Base-by-base conservation (phyloP, 2,113 vertebrate genomes). In the Burhinus oedicnemus region DNA sequence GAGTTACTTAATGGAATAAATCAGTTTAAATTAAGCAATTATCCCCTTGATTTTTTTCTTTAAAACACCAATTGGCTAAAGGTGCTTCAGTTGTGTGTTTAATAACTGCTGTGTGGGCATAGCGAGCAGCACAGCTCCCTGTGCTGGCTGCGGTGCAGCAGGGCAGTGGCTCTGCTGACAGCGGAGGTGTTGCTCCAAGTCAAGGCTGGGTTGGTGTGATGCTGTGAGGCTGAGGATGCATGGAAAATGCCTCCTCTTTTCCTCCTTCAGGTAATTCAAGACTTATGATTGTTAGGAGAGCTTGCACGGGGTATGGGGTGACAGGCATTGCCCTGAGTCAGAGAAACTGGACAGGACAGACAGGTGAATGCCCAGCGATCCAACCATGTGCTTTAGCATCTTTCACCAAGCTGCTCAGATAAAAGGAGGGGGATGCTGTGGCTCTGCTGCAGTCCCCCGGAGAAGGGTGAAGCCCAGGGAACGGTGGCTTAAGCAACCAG, bases 1-100 rank as follows among this genome's bases (percentile, higher is more conserved):
- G 97, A 93, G 76, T 94, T 95, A 93, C 93, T 96, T 97, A 97
- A 96, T 97, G 95, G 96, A 96, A 96, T 96, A 97, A 98, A 97
- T 97, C 95, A 68, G 83, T 96, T 89, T 95, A 95, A 89, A 93
- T 96, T 80, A 92, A 92, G 77, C 92, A 98, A 96, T 98, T 98
- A 98, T 96, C 87, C 95, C 89, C 87, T 90, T 69, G 89, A 86
- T 44, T 44, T 84, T 92, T 95, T 87, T 5, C 47, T 49, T 80
- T 87, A 17, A 52, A 81, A 29, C n/a, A 40, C 65, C 51, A 11
- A 1, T 30, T 57, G 83, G 89, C 83, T 68, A 20, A 32, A 84
- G 89, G 74, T 72, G 92, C 65, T 71, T 57, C 29, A 15, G 55
- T 1, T 8, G 40, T 7, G 22, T 44, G 61, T 81, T 38, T 10